These are phyloP conservation scores for Periophthalmodon schlosseri DNA, from an alignment of 2,113 vertebrate species.

Conservation along the genomic window DNA sequence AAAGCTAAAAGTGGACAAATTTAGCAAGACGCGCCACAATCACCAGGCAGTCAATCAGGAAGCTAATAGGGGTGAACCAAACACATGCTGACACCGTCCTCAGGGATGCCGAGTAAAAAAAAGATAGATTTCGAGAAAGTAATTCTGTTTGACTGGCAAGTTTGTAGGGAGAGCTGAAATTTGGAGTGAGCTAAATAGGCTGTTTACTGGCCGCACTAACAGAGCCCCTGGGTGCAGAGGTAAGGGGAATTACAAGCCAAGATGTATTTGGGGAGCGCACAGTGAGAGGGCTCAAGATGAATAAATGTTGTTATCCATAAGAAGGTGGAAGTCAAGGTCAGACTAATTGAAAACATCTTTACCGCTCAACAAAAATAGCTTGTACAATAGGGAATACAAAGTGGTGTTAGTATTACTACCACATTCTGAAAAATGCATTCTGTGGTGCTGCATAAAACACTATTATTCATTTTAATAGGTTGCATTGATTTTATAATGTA, in stretches of 20 bases:
- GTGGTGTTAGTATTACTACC: too few species aligned
- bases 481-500: too few species aligned
- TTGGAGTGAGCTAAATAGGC: constrained; percentile 41
- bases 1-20: constrained; percentile 28
- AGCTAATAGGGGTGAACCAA: constrained; percentile 49
- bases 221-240: constrained; percentile 36
- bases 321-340: constrained; percentile 25
- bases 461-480: too few species aligned
- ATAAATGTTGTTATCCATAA: constrained; percentile 8
- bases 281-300: constrained; percentile 36
- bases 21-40: constrained; percentile 16
- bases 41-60: constrained; percentile 41
- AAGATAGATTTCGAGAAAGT: constrained; percentile 7
- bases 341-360: not conserved
- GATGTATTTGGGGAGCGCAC: constrained; percentile 49
- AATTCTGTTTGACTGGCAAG: constrained; percentile 10
- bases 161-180: constrained; percentile 26
- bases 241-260: constrained; percentile 66
- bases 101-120: not conserved
- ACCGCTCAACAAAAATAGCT: not conserved
- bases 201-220: constrained; percentile 47
- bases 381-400: not conserved
- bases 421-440: too few species aligned
- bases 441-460: too few species aligned
- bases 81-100: constrained; percentile 41